Conservation (phyloP, 1,140 invertebrate genomes). For the Riptortus pedestris region DNA sequence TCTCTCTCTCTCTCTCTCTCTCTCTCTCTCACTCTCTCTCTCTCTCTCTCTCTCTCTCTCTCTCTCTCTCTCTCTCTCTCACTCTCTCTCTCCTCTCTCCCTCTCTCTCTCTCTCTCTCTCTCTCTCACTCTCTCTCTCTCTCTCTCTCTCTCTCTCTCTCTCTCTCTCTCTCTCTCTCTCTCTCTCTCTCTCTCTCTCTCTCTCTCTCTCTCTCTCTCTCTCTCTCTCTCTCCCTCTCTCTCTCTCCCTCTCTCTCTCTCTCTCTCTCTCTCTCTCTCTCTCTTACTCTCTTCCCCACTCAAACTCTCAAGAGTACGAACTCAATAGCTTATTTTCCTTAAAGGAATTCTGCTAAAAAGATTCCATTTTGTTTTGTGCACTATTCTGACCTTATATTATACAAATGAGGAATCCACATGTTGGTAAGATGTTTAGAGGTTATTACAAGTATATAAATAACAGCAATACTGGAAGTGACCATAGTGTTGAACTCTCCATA, state of each 20-base stretch:
- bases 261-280: constrained; percentile 20
- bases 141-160: constrained; percentile 27
- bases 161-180: constrained; percentile 27
- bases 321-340: no score
- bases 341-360: no score
- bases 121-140: constrained; percentile 27
- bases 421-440: no score
- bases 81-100: constrained; percentile 13
- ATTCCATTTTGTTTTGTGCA: no score
- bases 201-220: constrained; percentile 26
- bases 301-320: no score
- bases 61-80: constrained; percentile 14
- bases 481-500: no score
- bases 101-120: constrained; percentile 27
- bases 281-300: neutral
- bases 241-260: constrained; percentile 20
- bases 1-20: constrained; percentile 20
- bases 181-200: constrained; percentile 27
- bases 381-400: no score
- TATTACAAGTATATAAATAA: no score
- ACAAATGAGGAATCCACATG: no score
- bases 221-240: constrained; percentile 25
- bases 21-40: constrained; percentile 18
- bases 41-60: constrained; percentile 21
- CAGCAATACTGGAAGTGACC: no score